Base-by-base conservation (phyloP, 2,888 invertebrate species). In the Torymus tubicola region DNA sequence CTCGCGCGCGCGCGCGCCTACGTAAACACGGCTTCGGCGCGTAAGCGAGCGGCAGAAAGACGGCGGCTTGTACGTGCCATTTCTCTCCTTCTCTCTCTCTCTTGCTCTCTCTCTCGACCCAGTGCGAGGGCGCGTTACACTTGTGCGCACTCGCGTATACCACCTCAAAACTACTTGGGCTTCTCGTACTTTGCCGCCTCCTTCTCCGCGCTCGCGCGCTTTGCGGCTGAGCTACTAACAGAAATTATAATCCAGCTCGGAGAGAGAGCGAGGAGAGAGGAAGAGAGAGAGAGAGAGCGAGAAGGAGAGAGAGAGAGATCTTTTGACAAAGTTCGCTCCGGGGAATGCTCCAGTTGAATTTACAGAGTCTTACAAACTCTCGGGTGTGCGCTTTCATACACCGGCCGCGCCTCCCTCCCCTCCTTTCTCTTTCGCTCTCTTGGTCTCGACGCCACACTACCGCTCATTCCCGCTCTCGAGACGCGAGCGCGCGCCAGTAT, bases 311-410 rank as follows among this genome's bases (percentile, higher is more conserved):
- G 78, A 67, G 74, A 5, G 64, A 75, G 74, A 82, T 84, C 83
- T 83, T 79, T 82, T 81, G 82, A 83, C 83, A 82, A 83, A 83
- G 75, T 84, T 84, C 71, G 67, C 79, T 61, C 69, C 71, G 63
- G 81, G 78, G 81, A 82, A 81, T 52, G 77, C 80, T 58, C 52
- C 63, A 73, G 82, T 77, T 74, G 78, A 83, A 83, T 83, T 83
- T 82, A 81, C 74, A 64, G 71, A 82, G 68, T 82, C 81, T 82
- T 79, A 77, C 80, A 72, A 67, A 80, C 70, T 80, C 80, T 50
- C 77, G 64, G 31, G 75, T 68, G 81, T 77, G 80, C 77, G 80
- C 81, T 83, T 82, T 81, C 76, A 67, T 81, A 63, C 82, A 73
- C 78, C 53, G 42, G 42, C 42, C 42, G 42, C 42, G n/a, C 42